Conservation (phyloP, 2,888 invertebrate genomes). For the Spodoptera exigua region DNA sequence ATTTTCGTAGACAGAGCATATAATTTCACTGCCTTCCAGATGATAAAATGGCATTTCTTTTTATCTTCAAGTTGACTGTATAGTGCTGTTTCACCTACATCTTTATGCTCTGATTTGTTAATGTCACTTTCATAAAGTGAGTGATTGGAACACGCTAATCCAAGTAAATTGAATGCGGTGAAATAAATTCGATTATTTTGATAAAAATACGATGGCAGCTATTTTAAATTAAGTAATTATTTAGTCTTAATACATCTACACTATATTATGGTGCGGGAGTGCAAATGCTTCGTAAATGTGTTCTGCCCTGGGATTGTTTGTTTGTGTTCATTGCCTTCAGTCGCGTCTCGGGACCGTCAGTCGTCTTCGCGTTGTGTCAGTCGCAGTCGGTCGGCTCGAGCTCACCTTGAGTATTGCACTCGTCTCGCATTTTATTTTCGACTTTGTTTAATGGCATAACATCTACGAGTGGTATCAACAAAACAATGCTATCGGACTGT, state of each 20-base stretch:
- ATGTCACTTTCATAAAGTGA: slow-evolving; percentile 4
- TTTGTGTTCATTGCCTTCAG: slow-evolving; percentile 56
- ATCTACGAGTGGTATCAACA: slow-evolving; percentile 67
- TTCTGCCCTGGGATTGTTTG: slow-evolving; percentile 47
- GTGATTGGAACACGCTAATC: slow-evolving; percentile 17
- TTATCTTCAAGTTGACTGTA: slow-evolving; percentile 3
- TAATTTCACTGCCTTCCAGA: slow-evolving; percentile 4
- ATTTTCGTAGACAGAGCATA: too few relatives aligned
- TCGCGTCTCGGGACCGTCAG: slow-evolving; percentile 59
- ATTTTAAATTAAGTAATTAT: slow-evolving; percentile 1
- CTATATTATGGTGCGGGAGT: slow-evolving; percentile 28
- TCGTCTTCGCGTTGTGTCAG: slow-evolving; percentile 53
- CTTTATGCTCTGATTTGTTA: slow-evolving; percentile 17
- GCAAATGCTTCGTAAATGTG: slow-evolving; percentile 22
- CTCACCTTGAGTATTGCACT: slow-evolving; percentile 42
- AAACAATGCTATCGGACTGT: slow-evolving; percentile 74
- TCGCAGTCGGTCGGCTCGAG: slow-evolving; percentile 60
- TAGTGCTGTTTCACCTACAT: slow-evolving; percentile 19
- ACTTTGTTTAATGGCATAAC: slow-evolving; percentile 68
- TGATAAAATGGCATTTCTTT: slow-evolving; percentile 11
- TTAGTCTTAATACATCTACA: slow-evolving; percentile 10
- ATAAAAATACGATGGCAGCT: slow-evolving; percentile 1
- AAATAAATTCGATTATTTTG: slow-evolving; percentile 7
- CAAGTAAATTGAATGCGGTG: slow-evolving; percentile 37
- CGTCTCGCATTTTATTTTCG: slow-evolving; percentile 70